phyloP scores from a whole-genome alignment of 1,140 invertebrate species.

The Danaus plexippus region DNA sequence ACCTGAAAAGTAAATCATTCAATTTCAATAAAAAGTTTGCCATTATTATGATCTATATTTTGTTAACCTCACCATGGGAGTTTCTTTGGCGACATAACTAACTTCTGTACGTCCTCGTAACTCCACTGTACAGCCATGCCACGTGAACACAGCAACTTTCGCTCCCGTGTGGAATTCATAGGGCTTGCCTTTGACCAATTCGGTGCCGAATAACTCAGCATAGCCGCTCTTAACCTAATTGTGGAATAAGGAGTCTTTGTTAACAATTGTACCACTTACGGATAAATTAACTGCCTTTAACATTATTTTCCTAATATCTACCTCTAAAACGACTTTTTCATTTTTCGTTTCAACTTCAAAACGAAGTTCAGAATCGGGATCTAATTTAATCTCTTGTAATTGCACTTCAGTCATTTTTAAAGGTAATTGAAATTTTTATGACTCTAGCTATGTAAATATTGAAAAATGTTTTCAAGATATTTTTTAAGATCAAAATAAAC shows the following conservation, averaged over 20 bases:
- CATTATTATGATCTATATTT: no score
- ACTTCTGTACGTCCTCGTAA: slow-evolving; percentile 91
- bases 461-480: slow-evolving; percentile 5
- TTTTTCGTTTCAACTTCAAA: slow-evolving; percentile 94
- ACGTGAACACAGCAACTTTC: slow-evolving; percentile 97
- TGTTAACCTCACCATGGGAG: slow-evolving; percentile 83
- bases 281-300: slow-evolving; percentile 3
- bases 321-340: slow-evolving; percentile 87
- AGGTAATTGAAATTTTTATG: neutral
- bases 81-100: slow-evolving; percentile 95
- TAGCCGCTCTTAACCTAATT: slow-evolving; percentile 85
- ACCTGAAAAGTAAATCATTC: slow-evolving; percentile 44
- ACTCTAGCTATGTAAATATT: slow-evolving; percentile 1
- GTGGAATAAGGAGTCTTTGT: slow-evolving; percentile 27
- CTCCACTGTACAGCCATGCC: slow-evolving; percentile 92
- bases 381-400: slow-evolving; percentile 87
- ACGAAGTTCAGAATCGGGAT: slow-evolving; percentile 88
- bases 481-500: slow-evolving; percentile 1
- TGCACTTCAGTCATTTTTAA: slow-evolving; percentile 64
- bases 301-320: slow-evolving; percentile 50
- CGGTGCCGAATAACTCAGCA: slow-evolving; percentile 97
- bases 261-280: slow-evolving; percentile 49
- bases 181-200: slow-evolving; percentile 93
- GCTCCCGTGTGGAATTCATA: slow-evolving; percentile 93
- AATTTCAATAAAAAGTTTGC: neutral